A percentile compares a stretch with the other conserved stretches of the same genome.
phyloP scores from a whole-genome alignment of 1,140 invertebrate genomes.

The Caenorhabditis tropicalis region DNA sequence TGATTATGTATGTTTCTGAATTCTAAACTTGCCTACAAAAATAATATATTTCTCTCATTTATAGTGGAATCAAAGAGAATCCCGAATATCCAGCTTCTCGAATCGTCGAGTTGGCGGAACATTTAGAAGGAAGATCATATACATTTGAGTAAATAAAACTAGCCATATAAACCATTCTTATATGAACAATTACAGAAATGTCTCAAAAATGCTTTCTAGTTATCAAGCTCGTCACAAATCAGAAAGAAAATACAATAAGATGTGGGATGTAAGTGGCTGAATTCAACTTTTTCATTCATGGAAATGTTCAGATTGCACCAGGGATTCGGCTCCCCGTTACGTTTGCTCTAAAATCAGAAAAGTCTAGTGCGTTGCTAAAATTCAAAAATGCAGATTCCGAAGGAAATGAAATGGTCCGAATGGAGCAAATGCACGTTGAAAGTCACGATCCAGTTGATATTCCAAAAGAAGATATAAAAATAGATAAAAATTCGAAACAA shows the following conservation, averaged over 20 bases:
- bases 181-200: background rate
- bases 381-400: constrained; percentile 34
- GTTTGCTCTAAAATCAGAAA: constrained; percentile 1
- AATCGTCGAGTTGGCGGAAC: background rate
- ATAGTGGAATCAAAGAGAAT: background rate
- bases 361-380: background rate
- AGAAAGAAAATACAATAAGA: constrained; percentile 31
- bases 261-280: constrained; percentile 18
- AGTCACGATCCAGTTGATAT: background rate
- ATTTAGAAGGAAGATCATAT: background rate
- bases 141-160: background rate
- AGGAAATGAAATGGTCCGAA: constrained; percentile 31
- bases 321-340: background rate
- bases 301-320: constrained; percentile 17
- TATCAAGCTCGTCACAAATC: constrained; percentile 30
- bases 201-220: background rate
- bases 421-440: constrained; percentile 32
- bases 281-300: no score
- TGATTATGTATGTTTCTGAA: background rate
- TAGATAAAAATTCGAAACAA: background rate
- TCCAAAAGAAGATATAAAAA: background rate
- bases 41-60: no score
- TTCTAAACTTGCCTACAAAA: background rate
- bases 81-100: background rate
- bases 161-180: background rate